Percentiles rank a stretch among this genome's conserved stretches.
Conservation (phyloP, 2,113 vertebrate species). For the Phasianus colchicus region DNA sequence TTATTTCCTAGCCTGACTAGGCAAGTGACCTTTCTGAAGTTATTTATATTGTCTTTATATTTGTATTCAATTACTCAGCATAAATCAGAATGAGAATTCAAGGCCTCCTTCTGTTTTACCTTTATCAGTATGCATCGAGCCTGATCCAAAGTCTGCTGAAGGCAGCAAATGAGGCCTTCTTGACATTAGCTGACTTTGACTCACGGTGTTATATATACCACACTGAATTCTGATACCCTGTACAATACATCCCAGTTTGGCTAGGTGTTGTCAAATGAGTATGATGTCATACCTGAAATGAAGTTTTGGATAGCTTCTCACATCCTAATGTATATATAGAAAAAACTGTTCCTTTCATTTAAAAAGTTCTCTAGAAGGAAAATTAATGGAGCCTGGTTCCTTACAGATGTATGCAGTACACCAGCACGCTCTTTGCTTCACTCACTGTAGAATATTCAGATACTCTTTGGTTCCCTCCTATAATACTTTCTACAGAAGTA, state of each 20-base stretch:
- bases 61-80: conserved; percentile 66
- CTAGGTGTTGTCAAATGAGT: background rate
- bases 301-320: background rate
- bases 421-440: background rate
- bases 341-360: background rate
- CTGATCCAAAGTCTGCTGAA: conserved; percentile 56
- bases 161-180: background rate
- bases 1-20: conserved; percentile 44
- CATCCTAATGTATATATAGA: background rate
- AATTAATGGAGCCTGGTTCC: background rate
- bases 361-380: background rate
- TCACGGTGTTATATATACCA: background rate
- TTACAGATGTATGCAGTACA: background rate
- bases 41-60: conserved; percentile 63
- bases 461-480: background rate
- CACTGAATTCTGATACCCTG: background rate
- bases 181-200: conserved; percentile 57
- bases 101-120: conserved; percentile 33
- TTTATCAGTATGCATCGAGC: conserved; percentile 49
- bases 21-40: conserved; percentile 52
- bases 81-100: conserved; percentile 67
- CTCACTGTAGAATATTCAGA: background rate
- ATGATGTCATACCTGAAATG: background rate
- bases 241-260: background rate
- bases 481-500: background rate